Percentiles rank a stretch among this genome's conserved stretches.
Evolutionary conservation across 92 coral and sea anemone genomes (phyloP).

Genomic region (Nematostella vectensis): DNA sequence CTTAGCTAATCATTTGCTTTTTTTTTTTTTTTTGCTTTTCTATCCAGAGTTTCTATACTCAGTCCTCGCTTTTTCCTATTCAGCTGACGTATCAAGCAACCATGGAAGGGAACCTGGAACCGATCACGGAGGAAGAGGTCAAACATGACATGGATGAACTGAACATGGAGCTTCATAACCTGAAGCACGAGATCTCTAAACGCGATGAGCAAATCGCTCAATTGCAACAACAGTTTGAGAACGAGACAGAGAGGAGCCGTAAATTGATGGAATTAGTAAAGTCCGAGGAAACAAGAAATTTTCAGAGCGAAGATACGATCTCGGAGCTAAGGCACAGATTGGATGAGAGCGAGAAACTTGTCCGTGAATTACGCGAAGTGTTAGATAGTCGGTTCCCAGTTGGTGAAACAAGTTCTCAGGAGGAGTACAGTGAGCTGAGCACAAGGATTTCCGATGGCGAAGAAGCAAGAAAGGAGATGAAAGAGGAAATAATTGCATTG

Average conservation of each 20-base stretch:
- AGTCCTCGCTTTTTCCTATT: too few species aligned
- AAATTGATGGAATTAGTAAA: constrained; percentile 27
- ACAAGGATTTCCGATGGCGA: constrained; percentile 6
- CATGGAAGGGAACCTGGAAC: neutral
- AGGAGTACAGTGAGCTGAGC: constrained; percentile 1
- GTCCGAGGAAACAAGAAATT: constrained; percentile 28
- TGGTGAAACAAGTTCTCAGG: neutral
- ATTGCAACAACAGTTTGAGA: constrained; percentile 35
- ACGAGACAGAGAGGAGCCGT: constrained; percentile 39
- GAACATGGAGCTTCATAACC: constrained; percentile 13
- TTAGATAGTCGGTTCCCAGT: neutral
- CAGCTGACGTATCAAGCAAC: neutral
- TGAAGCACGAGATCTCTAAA: constrained; percentile 29
- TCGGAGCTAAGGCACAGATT: constrained; percentile 8
- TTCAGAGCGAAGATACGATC: constrained; percentile 12
- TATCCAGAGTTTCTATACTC: too few species aligned
- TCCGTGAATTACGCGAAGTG: constrained; percentile 9
- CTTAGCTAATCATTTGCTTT: too few species aligned
- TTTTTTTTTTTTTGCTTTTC: too few species aligned
- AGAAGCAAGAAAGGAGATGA: constrained; percentile 4
- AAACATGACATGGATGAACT: neutral
- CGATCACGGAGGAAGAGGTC: constrained; percentile 14
- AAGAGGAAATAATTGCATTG: constrained; percentile 11
- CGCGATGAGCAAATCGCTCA: constrained; percentile 42
- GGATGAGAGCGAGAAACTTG: constrained; percentile 11